Percentiles rank a stretch among this genome's conserved stretches.
Evolutionary conservation across 2,888 invertebrate species (phyloP).

Genomic region (Alentia gelatinosa): DNA sequence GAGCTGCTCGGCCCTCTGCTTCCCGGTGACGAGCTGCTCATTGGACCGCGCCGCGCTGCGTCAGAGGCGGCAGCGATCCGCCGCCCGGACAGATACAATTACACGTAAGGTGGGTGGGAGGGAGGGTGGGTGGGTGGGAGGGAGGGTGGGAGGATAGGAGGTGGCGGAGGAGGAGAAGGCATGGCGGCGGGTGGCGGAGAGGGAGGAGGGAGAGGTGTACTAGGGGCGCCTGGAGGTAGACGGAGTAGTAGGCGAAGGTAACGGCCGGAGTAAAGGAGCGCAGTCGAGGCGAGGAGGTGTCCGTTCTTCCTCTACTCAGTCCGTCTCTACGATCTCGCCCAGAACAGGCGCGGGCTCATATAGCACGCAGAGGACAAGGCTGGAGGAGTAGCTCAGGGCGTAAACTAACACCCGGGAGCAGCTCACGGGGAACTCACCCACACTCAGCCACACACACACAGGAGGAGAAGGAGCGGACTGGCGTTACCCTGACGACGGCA

Average conservation of each 20-base stretch:
- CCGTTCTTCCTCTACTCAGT: not conserved
- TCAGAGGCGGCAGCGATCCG: not conserved
- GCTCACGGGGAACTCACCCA: not conserved
- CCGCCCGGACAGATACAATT: not conserved
- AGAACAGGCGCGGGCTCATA: no score
- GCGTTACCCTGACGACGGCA: no score
- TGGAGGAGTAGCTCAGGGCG: not conserved
- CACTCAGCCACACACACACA: not conserved
- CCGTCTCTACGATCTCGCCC: no score
- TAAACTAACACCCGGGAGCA: not conserved
- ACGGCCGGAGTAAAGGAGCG: not conserved
- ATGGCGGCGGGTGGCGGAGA: not conserved
- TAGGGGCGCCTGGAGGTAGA: not conserved
- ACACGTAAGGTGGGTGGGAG: not conserved
- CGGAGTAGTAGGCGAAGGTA: not conserved
- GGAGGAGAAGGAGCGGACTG: not conserved
- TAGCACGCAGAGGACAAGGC: not conserved
- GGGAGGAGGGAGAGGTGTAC: not conserved
- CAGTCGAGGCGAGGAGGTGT: not conserved
- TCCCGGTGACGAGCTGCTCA: not conserved
- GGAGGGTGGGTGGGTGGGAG: not conserved
- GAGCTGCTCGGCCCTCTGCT: not conserved
- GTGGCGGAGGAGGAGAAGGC: not conserved
- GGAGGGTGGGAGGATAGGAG: not conserved
- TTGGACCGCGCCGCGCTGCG: not conserved